phyloP scores from a whole-genome alignment of 2,797 vertebrate species.

The Muscicapa striata region DNA sequence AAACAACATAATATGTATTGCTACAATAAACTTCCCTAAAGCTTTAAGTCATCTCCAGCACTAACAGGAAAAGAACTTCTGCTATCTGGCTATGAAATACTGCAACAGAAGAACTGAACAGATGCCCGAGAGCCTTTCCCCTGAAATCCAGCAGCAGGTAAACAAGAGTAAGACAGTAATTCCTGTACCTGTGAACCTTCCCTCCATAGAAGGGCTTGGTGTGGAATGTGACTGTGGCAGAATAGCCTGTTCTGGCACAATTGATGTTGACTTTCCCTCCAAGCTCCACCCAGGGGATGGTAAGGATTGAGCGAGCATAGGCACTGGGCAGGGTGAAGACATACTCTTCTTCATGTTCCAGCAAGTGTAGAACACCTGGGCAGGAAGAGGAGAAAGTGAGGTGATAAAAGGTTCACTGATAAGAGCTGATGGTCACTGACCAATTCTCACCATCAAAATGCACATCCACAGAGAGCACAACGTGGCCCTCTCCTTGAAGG shows the following conservation, averaged over 20 bases:
- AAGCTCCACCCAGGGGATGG: conserved; percentile 95
- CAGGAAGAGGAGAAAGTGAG: background rate
- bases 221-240: conserved; percentile 90
- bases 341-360: conserved; percentile 92
- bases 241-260: conserved; percentile 91
- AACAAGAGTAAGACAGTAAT: background rate
- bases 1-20: background rate
- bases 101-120: background rate
- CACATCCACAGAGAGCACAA: background rate
- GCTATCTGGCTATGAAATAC: background rate
- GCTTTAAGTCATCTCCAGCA: background rate
- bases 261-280: conserved; percentile 92
- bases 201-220: conserved; percentile 97
- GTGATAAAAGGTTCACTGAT: background rate
- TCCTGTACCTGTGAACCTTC: conserved; percentile 90
- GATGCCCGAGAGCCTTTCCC: background rate
- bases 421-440: background rate
- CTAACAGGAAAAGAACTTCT: background rate
- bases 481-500: fast-evolving
- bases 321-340: conserved; percentile 94
- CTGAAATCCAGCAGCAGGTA: background rate
- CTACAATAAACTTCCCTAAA: background rate
- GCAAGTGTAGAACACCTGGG: conserved; percentile 85
- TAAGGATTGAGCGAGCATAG: conserved; percentile 96
- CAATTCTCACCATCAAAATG: background rate